Evolutionary conservation across 2,797 vertebrate species (phyloP).

Genomic region (Melanitta fusca): DNA sequence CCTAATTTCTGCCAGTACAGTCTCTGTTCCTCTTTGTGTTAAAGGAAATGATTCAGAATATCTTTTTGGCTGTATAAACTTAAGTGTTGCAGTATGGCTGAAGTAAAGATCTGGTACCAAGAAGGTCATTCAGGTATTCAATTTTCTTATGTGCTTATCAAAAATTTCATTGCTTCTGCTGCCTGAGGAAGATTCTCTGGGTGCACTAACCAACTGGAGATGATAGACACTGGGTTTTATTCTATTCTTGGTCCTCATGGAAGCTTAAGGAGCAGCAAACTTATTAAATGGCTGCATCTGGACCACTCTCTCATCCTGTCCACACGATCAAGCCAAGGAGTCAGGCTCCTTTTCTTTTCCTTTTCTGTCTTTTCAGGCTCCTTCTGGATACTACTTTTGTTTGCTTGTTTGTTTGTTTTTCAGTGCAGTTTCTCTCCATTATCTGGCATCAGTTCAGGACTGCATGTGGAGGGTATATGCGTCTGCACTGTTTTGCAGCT

Average conservation of each 20-base stretch:
- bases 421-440: neutral
- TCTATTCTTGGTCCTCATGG: neutral
- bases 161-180: neutral
- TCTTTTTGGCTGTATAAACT: neutral
- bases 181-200: neutral
- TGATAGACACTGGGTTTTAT: neutral
- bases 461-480: neutral
- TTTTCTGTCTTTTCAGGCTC: neutral
- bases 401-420: fast-evolving
- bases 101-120: neutral
- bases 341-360: neutral
- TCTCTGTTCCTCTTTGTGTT: neutral
- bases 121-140: neutral
- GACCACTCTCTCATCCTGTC: neutral
- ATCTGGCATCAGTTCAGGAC: neutral
- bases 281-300: neutral
- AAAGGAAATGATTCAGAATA: neutral
- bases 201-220: neutral
- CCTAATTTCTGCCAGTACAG: neutral
- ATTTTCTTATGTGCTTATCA: neutral
- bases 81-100: neutral
- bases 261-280: neutral
- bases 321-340: neutral
- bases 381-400: neutral
- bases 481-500: neutral